Evolutionary conservation across 2,888 invertebrate species (phyloP).

Genomic region (Pinctada fucata): DNA sequence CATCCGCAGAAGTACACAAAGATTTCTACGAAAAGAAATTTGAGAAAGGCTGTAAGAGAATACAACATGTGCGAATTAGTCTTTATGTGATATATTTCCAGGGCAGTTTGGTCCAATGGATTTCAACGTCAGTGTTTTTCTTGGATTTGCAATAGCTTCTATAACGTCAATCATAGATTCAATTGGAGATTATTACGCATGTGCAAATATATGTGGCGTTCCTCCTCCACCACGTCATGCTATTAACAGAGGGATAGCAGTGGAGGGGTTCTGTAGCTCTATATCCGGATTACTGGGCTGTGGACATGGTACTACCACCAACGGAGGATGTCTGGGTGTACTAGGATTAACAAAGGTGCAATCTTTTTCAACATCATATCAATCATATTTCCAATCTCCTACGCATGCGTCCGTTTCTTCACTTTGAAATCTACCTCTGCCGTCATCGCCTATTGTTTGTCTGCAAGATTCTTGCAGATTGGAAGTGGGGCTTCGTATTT

Average conservation of each 20-base stretch:
- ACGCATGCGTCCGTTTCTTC: too few species aligned
- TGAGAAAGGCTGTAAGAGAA: too few species aligned
- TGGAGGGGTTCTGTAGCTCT: slow-evolving; percentile 89
- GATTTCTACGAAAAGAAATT: too few species aligned
- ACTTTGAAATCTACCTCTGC: too few species aligned
- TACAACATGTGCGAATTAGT: too few species aligned
- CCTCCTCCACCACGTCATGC: slow-evolving; percentile 90
- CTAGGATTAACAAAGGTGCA: slow-evolving; percentile 89
- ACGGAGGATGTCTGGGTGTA: slow-evolving; percentile 93
- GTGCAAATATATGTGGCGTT: slow-evolving; percentile 83
- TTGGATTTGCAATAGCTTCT: slow-evolving; percentile 57
- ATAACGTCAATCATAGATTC: slow-evolving; percentile 64
- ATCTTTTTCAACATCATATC: background rate
- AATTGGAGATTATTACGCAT: slow-evolving; percentile 92
- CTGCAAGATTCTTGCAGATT: too few species aligned
- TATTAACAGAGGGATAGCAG: slow-evolving; percentile 84
- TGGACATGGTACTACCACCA: slow-evolving; percentile 91
- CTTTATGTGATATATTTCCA: slow-evolving; percentile 30
- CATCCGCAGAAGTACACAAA: too few species aligned
- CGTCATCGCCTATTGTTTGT: too few species aligned
- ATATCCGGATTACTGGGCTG: slow-evolving; percentile 90
- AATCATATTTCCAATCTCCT: too few species aligned
- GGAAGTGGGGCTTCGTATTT: too few species aligned
- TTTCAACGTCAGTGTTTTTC: slow-evolving; percentile 50
- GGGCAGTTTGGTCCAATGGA: slow-evolving; percentile 61